Percentiles rank a stretch among this genome's conserved stretches.
These are phyloP conservation scores for Cladopsammia gracilis DNA, from an alignment of 64 coral and sea anemone genomes.

Conservation along the genomic window DNA sequence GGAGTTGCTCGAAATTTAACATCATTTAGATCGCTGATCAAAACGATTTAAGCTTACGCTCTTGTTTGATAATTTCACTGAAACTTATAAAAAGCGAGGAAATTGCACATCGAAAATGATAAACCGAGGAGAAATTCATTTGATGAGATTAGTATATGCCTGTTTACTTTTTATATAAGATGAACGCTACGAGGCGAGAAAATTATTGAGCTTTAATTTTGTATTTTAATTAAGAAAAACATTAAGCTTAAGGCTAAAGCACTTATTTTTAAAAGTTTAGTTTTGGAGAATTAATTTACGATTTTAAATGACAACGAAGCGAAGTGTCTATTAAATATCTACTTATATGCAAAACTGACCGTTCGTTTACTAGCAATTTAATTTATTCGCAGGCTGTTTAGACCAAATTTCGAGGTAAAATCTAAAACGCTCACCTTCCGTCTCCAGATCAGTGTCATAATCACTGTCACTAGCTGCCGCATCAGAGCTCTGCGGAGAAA, in stretches of 20 bases:
- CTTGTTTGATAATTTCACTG: neutral
- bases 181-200: neutral
- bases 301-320: neutral
- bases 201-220: neutral
- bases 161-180: too few species aligned
- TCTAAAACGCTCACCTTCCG: conserved; percentile 56
- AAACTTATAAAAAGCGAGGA: neutral
- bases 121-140: too few species aligned
- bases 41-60: neutral
- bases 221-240: neutral
- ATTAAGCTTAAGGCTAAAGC: neutral
- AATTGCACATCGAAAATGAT: neutral
- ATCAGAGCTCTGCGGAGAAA: conserved; percentile 35
- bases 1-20: neutral
- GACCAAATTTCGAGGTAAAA: neutral
- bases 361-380: conserved; percentile 4
- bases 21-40: neutral
- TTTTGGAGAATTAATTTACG: neutral
- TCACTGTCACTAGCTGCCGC: conserved; percentile 48
- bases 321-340: neutral
- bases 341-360: neutral
- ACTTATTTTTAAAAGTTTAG: neutral
- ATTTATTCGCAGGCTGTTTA: neutral
- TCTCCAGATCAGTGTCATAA: conserved; percentile 76
- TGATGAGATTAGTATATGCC: too few species aligned